phyloP scores from a whole-genome alignment of 2,888 invertebrate species.

The Argyresthia goedartella region DNA sequence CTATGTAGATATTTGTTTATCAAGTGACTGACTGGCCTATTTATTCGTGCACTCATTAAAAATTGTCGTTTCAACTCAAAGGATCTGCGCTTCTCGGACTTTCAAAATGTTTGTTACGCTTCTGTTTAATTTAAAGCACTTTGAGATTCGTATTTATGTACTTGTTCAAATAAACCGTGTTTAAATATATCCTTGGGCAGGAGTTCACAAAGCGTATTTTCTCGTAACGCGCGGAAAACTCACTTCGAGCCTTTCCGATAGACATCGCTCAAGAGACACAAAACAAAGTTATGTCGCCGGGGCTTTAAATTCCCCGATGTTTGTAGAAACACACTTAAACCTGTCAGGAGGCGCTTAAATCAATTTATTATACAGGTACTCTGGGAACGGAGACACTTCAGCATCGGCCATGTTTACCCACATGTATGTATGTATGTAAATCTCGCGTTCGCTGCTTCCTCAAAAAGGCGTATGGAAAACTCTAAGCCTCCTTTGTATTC shows the following conservation, averaged over 20 bases:
- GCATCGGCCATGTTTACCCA: slow-evolving; percentile 43
- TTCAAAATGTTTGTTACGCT: background rate
- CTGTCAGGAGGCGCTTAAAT: slow-evolving; percentile 65
- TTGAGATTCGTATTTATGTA: slow-evolving; percentile 14
- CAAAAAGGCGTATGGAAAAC: slow-evolving; percentile 59
- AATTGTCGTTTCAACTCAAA: too few species aligned
- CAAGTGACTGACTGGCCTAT: too few species aligned
- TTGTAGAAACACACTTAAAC: slow-evolving; percentile 63
- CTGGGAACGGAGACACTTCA: slow-evolving; percentile 45
- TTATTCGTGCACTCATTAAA: too few species aligned
- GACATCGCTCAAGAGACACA: slow-evolving; percentile 31
- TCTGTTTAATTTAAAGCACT: slow-evolving; percentile 7
- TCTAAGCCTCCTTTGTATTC: slow-evolving; percentile 67
- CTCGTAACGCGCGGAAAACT: slow-evolving; percentile 32
- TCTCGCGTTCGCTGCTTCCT: slow-evolving; percentile 53
- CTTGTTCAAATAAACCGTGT: slow-evolving; percentile 20
- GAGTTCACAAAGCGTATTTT: slow-evolving; percentile 19
- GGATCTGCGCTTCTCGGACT: too few species aligned
- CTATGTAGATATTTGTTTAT: too few species aligned
- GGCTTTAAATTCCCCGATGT: slow-evolving; percentile 61
- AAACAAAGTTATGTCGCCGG: slow-evolving; percentile 53
- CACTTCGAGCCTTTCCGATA: slow-evolving; percentile 33
- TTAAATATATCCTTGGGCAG: slow-evolving; percentile 16
- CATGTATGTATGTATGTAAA: slow-evolving; percentile 53
- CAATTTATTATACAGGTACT: slow-evolving; percentile 66